Evolutionary conservation across 2,888 invertebrate genomes (phyloP).

Genomic region (Lasioglossum calceatum): DNA sequence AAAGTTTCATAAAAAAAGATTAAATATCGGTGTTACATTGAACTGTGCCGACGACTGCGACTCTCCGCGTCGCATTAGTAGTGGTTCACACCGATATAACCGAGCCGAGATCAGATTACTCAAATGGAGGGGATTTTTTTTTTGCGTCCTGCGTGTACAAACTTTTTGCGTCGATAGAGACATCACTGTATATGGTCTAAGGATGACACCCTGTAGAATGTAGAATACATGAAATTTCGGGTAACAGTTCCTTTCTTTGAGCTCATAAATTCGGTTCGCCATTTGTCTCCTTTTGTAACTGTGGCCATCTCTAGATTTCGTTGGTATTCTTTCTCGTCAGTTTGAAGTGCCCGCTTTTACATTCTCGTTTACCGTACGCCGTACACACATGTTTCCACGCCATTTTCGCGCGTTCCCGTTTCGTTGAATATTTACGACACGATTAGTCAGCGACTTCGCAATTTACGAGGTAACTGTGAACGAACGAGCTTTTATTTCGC

Average conservation of each 20-base stretch:
- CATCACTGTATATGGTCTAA: too few relatives aligned
- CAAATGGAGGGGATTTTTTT: too few relatives aligned
- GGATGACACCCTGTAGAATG: too few relatives aligned
- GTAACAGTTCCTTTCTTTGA: background rate
- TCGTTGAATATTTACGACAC: conserved; percentile 26
- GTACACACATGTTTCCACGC: conserved; percentile 12
- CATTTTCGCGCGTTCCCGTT: conserved; percentile 18
- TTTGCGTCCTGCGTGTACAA: too few relatives aligned
- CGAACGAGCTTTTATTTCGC: conserved; percentile 6
- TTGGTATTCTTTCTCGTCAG: background rate
- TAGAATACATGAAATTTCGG: too few relatives aligned
- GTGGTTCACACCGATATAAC: too few relatives aligned
- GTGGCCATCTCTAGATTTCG: conserved; percentile 12
- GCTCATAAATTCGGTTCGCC: background rate
- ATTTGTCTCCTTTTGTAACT: conserved; percentile 7
- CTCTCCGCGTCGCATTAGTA: too few relatives aligned
- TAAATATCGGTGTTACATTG: too few relatives aligned
- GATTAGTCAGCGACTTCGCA: conserved; percentile 4
- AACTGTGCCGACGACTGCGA: too few relatives aligned
- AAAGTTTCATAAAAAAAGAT: too few relatives aligned
- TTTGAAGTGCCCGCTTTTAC: background rate
- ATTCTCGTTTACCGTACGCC: conserved; percentile 17
- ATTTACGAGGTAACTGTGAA: conserved; percentile 23
- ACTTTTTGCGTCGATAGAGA: too few relatives aligned
- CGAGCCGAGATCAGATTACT: too few relatives aligned